phyloP scores from a whole-genome alignment of 1,140 invertebrate species.

The Drosophila burlai region DNA sequence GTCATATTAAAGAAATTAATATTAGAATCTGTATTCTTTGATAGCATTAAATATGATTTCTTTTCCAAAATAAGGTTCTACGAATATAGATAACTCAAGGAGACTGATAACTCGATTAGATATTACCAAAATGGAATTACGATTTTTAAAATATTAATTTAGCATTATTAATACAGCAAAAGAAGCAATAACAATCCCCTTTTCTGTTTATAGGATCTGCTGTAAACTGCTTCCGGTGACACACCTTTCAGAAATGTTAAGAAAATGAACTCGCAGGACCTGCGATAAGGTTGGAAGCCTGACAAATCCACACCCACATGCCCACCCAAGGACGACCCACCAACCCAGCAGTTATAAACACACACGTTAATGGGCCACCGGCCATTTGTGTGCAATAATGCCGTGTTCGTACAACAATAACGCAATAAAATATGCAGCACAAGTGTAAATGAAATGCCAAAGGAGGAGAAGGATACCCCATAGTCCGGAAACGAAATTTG shows the following conservation, averaged over 20 bases:
- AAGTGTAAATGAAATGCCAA: slow-evolving; percentile 79
- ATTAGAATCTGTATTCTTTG: no score
- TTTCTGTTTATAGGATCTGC: not conserved
- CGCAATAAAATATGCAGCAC: slow-evolving; percentile 76
- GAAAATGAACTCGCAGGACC: slow-evolving; percentile 55
- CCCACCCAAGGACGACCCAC: not conserved
- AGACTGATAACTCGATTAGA: no score
- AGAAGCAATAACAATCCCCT: no score
- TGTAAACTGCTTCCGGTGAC: not conserved
- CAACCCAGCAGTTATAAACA: slow-evolving; percentile 30
- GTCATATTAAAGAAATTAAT: no score
- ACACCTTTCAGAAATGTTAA: slow-evolving; percentile 40
- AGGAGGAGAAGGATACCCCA: slow-evolving; percentile 9
- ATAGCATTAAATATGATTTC: no score
- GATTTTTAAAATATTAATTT: no score
- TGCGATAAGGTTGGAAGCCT: slow-evolving; percentile 12
- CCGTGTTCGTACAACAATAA: slow-evolving; percentile 49
- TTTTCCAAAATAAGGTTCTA: no score
- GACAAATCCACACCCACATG: slow-evolving; percentile 1
- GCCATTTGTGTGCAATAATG: slow-evolving; percentile 75
- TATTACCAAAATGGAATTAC: no score
- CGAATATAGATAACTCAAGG: no score
- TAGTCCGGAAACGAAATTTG: slow-evolving; percentile 50
- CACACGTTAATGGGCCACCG: slow-evolving; percentile 58
- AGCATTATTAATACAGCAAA: no score